Evolutionary conservation across 30 jellyfish, hydroid and myxozoan genomes (phyloP).

Genomic region (Cassiopea andromeda): DNA sequence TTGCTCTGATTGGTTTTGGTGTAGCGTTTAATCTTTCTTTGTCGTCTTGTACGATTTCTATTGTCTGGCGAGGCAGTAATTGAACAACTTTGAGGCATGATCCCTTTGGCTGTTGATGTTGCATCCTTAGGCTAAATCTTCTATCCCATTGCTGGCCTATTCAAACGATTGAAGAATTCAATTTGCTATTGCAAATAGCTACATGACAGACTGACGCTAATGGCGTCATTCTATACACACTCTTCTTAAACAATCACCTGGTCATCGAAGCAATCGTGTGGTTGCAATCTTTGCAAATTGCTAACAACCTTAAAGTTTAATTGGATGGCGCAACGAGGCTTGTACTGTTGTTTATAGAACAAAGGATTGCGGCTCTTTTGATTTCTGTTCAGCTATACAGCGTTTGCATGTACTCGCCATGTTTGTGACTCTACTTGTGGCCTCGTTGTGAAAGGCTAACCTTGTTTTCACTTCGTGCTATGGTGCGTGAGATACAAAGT

Average conservation of each 20-base stretch:
- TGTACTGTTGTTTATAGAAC: neutral
- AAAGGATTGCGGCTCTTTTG: neutral
- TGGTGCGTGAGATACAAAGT: neutral
- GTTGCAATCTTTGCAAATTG: neutral
- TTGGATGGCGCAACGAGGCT: neutral
- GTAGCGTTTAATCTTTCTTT: no score
- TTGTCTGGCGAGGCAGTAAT: no score
- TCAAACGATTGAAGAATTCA: neutral
- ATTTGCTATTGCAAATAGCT: neutral
- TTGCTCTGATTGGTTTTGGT: no score
- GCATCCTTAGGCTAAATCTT: no score
- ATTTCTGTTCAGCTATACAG: neutral
- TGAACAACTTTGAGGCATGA: no score
- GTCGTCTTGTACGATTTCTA: no score
- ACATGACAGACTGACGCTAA: neutral
- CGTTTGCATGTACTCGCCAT: neutral
- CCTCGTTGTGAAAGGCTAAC: neutral
- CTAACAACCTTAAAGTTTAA: neutral
- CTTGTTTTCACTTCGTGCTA: neutral
- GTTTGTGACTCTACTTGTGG: neutral
- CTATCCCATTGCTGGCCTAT: neutral
- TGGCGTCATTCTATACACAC: neutral
- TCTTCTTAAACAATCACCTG: neutral
- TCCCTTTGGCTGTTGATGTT: no score
- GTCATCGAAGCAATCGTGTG: neutral